Evolutionary conservation across 1,140 invertebrate species (phyloP), one percentile per base, ranked within the genome.

Genomic region (Limonius californicus): DNA sequence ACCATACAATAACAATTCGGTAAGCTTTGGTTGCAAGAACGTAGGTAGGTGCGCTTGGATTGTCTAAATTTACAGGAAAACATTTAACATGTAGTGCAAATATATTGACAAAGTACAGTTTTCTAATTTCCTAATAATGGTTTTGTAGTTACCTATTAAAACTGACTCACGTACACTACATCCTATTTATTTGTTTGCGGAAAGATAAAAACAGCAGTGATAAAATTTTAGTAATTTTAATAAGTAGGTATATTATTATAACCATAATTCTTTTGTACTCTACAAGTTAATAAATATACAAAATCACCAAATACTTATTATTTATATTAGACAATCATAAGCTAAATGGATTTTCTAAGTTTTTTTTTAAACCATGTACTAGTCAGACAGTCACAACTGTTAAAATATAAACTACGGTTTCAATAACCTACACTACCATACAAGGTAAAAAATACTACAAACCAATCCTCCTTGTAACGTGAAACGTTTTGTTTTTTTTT

Each of bases 201-300:
- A 19, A 18, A 50, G 45, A 50, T 50, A 64, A 60, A 68, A 63
- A 65, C 64, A 62, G 64, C 55, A 58, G 60, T 63, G 60, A 63
- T 65, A 50, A 63, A 62, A 57, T 57, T 57, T 39, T 62, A 62
- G 54, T 57, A 19, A 30, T 62, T 53, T 64, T 61, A 45, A 42
- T 62, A 62, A 54, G 57, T 54, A 68, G 58, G 54, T 57, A 39
- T 39, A 54, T 57, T 54, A 66, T 54, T 63, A 43, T 57, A 59
- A 56, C 55, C 54, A 57, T 60, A 45, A 35, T 59, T 65, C n/a
- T 39, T 39, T 65, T 61, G 56, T 62, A 53, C 59, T 67, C 61
- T 62, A 60, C 64, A 67, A 55, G 64, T 58, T 59, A 67, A 65
- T 39, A 66, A 67, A 64, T 67, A 65, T 57, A 66, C 54, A 56